Evolutionary conservation across 1,140 invertebrate genomes (phyloP).

Genomic region (Archivesica marissinica): DNA sequence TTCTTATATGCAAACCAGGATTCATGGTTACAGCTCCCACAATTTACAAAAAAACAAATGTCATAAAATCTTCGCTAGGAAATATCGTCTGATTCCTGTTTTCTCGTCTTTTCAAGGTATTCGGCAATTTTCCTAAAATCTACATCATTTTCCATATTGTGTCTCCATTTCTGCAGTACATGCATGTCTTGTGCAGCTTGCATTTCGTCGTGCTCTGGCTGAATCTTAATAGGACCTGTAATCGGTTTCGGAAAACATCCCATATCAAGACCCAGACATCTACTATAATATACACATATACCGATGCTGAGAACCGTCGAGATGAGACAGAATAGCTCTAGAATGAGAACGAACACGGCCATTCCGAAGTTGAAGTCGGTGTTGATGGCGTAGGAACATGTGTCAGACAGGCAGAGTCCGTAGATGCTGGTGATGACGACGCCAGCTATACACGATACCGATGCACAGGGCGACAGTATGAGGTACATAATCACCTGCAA

Average conservation of each 20-base stretch:
- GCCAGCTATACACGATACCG: background rate
- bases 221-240: background rate
- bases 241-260: background rate
- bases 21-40: no score
- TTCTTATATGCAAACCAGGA: no score
- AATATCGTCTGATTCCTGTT: background rate
- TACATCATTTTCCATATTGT: background rate
- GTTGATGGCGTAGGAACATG: conserved; percentile 5
- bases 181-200: background rate
- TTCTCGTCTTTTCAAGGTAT: conserved; percentile 3
- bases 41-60: no score
- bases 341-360: background rate
- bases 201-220: background rate
- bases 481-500: background rate
- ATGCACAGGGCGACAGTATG: background rate
- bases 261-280: background rate
- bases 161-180: background rate
- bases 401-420: background rate
- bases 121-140: conserved; percentile 9
- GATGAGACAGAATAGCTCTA: background rate
- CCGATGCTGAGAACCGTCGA: background rate
- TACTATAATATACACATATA: background rate
- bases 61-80: no score
- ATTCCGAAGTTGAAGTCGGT: conserved; percentile 19
- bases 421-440: conserved; percentile 4